These are phyloP conservation scores for Dysmachus trigonus DNA, from an alignment of 2,888 invertebrate species.

Conservation along the genomic window DNA sequence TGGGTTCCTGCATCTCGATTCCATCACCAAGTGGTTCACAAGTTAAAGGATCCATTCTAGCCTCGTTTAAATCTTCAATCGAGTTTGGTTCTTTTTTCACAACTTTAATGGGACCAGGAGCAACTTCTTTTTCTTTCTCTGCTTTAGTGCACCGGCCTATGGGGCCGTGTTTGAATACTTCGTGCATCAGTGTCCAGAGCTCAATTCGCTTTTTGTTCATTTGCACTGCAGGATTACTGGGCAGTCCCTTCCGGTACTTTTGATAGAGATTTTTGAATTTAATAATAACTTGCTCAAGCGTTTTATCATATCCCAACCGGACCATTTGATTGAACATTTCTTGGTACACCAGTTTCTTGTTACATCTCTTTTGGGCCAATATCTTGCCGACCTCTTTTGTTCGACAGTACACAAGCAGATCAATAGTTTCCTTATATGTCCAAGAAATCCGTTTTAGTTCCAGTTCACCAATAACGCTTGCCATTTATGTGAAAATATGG, in stretches of 20 bases:
- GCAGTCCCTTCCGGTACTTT: not conserved
- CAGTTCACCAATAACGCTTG: not conserved
- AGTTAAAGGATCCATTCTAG: not conserved
- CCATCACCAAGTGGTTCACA: not conserved
- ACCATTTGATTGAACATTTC: slow-evolving; percentile 18
- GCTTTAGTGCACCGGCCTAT: not conserved
- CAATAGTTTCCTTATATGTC: slow-evolving; percentile 17
- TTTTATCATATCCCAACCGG: not conserved
- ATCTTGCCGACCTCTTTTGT: not conserved
- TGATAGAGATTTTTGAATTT: slow-evolving; percentile 33
- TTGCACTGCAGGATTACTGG: not conserved
- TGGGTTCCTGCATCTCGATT: not conserved
- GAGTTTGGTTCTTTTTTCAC: not conserved
- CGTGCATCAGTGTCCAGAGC: slow-evolving; percentile 12
- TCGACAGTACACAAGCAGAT: slow-evolving; percentile 11
- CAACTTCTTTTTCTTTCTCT: not conserved
- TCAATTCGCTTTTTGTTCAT: slow-evolving; percentile 2
- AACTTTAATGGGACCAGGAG: not conserved
- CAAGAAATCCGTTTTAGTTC: not conserved
- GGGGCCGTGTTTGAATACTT: not conserved
- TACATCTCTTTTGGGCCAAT: not conserved
- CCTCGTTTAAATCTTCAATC: not conserved
- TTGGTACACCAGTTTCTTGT: not conserved
- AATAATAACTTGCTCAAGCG: slow-evolving; percentile 2
- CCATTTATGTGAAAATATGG: not conserved